Percentiles rank a stretch among this genome's conserved stretches.
These are phyloP conservation scores for Pararge aegeria DNA, from an alignment of 1,140 invertebrate species.

Conservation along the genomic window DNA sequence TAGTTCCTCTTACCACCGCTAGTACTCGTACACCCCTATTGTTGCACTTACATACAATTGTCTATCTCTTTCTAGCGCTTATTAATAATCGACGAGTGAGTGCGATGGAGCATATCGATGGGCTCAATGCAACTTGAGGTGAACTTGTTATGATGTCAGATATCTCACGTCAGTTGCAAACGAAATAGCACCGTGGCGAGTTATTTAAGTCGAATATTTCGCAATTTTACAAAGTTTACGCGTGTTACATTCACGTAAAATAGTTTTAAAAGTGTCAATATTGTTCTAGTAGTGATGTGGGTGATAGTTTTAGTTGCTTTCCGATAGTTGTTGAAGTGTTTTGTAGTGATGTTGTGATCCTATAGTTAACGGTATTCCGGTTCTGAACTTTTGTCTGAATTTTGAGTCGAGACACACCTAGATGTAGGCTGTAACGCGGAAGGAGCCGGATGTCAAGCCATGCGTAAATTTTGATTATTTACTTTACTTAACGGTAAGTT, in stretches of 20 bases:
- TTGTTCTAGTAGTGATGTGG: neutral
- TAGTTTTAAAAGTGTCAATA: constrained; percentile 26
- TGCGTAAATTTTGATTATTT: constrained; percentile 47
- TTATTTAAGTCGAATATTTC: constrained; percentile 21
- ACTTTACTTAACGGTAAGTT: constrained; percentile 41
- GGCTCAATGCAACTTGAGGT: constrained; percentile 28
- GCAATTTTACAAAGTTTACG: constrained; percentile 29
- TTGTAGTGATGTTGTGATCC: constrained; percentile 44
- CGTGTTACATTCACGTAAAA: constrained; percentile 24
- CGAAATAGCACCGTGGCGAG: constrained; percentile 38
- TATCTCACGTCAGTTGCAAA: constrained; percentile 42
- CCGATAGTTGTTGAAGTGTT: constrained; percentile 16
- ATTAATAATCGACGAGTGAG: constrained; percentile 35
- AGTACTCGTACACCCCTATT: neutral
- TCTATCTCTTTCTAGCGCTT: constrained; percentile 23
- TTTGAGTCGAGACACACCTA: constrained; percentile 51
- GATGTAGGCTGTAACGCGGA: constrained; percentile 48
- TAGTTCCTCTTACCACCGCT: constrained; percentile 1
- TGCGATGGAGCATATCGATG: constrained; percentile 16
- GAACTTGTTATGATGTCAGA: constrained; percentile 40
- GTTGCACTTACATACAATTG: constrained; percentile 1
- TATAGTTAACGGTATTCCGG: constrained; percentile 59
- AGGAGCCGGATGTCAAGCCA: constrained; percentile 49
- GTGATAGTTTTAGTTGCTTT: neutral
- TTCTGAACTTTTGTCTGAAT: constrained; percentile 60